phyloP scores from a whole-genome alignment of 2,113 vertebrate genomes.

The Narcine bancroftii region DNA sequence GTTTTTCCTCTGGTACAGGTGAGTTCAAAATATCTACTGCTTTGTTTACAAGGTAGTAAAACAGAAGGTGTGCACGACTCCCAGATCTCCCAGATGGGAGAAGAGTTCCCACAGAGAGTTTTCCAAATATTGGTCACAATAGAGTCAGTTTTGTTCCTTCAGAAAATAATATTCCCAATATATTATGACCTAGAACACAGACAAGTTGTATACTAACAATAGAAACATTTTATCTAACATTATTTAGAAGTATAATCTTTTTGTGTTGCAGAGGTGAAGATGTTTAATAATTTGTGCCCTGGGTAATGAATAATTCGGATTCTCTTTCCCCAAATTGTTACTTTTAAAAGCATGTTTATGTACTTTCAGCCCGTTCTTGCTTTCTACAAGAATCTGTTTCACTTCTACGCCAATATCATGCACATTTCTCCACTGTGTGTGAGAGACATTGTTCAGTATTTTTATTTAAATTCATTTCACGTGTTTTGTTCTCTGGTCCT shows the following conservation, averaged over 20 bases:
- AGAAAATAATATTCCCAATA: too few species aligned
- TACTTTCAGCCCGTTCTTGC: not conserved
- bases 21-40: conserved; percentile 44
- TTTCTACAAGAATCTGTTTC: not conserved
- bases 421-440: not conserved
- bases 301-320: not conserved
- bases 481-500: not conserved
- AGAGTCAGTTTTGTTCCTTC: too few species aligned
- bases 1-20: conserved; percentile 92
- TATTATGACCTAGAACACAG: too few species aligned
- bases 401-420: not conserved
- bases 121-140: too few species aligned
- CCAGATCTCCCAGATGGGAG: too few species aligned
- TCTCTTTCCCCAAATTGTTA: not conserved
- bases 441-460: not conserved
- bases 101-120: too few species aligned
- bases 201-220: too few species aligned
- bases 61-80: not conserved
- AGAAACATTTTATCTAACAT: not conserved
- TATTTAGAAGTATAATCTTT: not conserved
- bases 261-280: not conserved
- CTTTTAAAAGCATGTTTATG: not conserved
- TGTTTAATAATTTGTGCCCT: not conserved
- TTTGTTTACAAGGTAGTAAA: not conserved
- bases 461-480: not conserved